Evolutionary conservation across 2,888 invertebrate genomes (phyloP).

Genomic region (Aspidapion aeneum): DNA sequence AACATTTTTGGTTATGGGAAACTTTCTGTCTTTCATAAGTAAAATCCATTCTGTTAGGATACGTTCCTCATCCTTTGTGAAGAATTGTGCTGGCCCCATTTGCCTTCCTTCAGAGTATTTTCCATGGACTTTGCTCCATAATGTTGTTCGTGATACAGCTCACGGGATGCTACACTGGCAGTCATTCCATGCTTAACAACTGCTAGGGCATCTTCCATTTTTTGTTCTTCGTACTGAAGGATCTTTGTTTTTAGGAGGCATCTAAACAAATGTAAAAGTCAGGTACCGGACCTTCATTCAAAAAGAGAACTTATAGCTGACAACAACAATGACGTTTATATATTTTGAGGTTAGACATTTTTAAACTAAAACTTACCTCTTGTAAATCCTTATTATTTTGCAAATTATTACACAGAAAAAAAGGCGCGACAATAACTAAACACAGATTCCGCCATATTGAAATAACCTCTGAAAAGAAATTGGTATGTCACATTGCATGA

Average conservation of each 20-base stretch:
- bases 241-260: background rate
- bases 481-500: no score
- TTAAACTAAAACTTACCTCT: background rate
- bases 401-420: no score
- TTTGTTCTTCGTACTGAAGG: background rate
- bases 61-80: conserved; percentile 20
- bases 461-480: no score
- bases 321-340: conserved; percentile 7
- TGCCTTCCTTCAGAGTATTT: conserved; percentile 19
- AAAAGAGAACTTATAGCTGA: background rate
- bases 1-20: conserved; percentile 8
- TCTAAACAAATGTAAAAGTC: background rate
- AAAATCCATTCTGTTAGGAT: conserved; percentile 18
- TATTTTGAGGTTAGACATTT: background rate
- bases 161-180: no score
- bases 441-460: no score
- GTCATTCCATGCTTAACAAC: no score
- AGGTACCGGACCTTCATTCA: background rate
- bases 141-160: conserved; percentile 22
- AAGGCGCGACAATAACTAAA: no score
- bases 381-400: background rate
- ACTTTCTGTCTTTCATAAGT: conserved; percentile 16
- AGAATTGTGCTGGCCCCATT: conserved; percentile 17
- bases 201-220: background rate
- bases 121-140: conserved; percentile 22